Evolutionary conservation across 2,888 invertebrate genomes (phyloP), one percentile per base, ranked within the genome.

Genomic region (Clanis bilineata): DNA sequence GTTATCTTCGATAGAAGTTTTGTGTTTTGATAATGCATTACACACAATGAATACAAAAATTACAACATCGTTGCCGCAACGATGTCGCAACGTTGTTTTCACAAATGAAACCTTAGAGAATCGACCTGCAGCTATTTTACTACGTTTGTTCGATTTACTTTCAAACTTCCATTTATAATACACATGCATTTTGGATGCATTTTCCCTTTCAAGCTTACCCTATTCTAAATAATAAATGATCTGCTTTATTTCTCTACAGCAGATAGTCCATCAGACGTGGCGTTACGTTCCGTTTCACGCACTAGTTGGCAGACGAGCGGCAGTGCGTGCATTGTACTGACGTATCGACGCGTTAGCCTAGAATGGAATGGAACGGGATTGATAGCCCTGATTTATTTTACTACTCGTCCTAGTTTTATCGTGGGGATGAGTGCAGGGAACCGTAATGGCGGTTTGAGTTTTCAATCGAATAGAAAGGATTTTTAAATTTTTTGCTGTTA

Each of bases 221-320:
- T 7, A 12, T 36, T 10, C 32, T 10, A 51, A 51, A 51, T 32
- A 18, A 18, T 7, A 2, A 18, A 18, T 41, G 9, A 9, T 9
- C 9, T n/a, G 1, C 18, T 32, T 9, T 15, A 18, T 23, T 56
- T 10, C 56, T 39, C 38, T 7, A 56, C 22, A 56, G 38, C 22
- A 39, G 25, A 43, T 25, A 41, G 56, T 22, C 56, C 43, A 32
- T 57, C 43, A 56, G 56, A 39, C 38, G 38, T 15, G 22, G n/a
- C 15, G 18, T 62, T 61, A 54, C 56, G 56, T 62, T 61, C 58
- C 51, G 54, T 56, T 61, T 57, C 44, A 59, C 60, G 62, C 61
- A 32, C 32, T 10, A 51, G 32, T 32, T 28, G 15, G 3, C 12
- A 1, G n/a, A 2, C n/a, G 58, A 22, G 64, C 62, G 62, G 44